Percentiles rank a stretch among this genome's conserved stretches.
These are phyloP conservation scores for Ammodytes dubius DNA, from an alignment of 2,113 vertebrate genomes.

Conservation along the genomic window DNA sequence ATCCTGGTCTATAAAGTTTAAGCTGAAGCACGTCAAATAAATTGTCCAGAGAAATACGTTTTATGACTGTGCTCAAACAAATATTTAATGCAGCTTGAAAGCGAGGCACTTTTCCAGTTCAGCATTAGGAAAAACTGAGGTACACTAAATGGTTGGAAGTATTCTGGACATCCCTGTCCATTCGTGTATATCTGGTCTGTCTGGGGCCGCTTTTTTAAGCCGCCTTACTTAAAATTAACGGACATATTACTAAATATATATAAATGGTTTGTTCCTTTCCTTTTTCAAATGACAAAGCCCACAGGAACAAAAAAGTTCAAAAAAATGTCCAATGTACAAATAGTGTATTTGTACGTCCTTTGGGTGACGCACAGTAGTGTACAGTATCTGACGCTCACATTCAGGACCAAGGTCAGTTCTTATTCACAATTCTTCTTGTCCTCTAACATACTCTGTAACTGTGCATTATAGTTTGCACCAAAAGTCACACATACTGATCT, in stretches of 20 bases:
- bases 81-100: background rate
- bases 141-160: background rate
- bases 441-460: background rate
- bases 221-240: background rate
- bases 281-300: background rate
- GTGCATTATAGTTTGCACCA: background rate
- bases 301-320: background rate
- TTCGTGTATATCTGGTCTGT: background rate
- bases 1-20: background rate
- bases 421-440: background rate
- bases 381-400: background rate
- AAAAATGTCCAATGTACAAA: background rate
- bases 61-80: conserved; percentile 4
- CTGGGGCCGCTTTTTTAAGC: background rate
- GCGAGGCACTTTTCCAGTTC: background rate
- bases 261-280: background rate
- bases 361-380: background rate
- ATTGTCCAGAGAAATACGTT: background rate
- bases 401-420: conserved; percentile 25
- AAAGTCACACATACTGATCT: background rate
- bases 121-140: background rate
- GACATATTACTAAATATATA: background rate
- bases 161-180: background rate
- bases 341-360: background rate
- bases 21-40: background rate